Percentiles rank a stretch among this genome's conserved stretches.
phyloP scores from a whole-genome alignment of 2,113 vertebrate genomes.

The Pongo pygmaeus region DNA sequence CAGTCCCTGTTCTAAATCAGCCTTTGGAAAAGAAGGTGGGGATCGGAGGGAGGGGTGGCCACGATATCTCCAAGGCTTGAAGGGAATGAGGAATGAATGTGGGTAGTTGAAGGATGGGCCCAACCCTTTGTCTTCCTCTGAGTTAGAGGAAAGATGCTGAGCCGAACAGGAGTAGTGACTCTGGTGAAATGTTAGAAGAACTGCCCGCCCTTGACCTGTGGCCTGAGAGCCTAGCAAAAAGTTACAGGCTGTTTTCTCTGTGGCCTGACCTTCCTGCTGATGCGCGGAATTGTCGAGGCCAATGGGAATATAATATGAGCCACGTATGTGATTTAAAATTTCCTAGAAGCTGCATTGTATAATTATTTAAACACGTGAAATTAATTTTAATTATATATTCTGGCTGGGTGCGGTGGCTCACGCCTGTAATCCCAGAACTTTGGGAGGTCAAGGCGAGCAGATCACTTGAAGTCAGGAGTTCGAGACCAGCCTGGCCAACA shows the following conservation, averaged over 20 bases:
- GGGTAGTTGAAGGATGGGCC: not conserved
- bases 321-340: not conserved
- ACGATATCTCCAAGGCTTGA: not conserved
- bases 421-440: no score
- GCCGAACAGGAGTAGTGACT: not conserved
- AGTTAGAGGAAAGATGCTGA: not conserved
- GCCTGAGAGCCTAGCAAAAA: not conserved
- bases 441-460: no score
- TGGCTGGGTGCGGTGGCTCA: no score
- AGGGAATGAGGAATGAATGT: not conserved
- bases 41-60: not conserved
- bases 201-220: fast-evolving
- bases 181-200: not conserved
- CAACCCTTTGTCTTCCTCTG: not conserved
- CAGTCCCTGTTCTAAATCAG: not conserved
- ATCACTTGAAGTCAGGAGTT: no score
- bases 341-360: not conserved
- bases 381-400: not conserved
- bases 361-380: not conserved
- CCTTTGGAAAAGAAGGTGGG: not conserved
- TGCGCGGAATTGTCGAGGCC: not conserved
- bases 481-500: no score
- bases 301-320: not conserved
- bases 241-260: not conserved
- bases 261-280: not conserved